A percentile compares a stretch with the other conserved stretches of the same genome.
These are phyloP conservation scores for Eonycteris spelaea DNA, from an alignment of 2,113 vertebrate genomes.

Conservation along the genomic window DNA sequence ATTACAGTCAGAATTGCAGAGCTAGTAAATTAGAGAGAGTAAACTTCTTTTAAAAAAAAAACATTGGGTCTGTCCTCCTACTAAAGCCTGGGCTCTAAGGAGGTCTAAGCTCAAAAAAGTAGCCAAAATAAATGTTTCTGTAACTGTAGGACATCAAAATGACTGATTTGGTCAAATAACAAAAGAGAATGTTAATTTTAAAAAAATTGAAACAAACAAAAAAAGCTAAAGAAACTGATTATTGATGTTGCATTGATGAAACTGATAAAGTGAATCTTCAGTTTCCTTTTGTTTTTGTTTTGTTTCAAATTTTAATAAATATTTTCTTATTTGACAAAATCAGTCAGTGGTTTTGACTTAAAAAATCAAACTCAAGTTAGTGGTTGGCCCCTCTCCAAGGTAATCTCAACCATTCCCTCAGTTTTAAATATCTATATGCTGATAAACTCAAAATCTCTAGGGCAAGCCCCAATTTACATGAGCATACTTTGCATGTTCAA, in stretches of 20 bases:
- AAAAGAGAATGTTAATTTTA: not conserved
- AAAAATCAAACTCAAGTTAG: not conserved
- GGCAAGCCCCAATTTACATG: not conserved
- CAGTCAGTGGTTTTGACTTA: not conserved
- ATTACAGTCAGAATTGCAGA: not conserved
- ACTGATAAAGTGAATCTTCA: not conserved
- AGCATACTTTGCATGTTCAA: not conserved
- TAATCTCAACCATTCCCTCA: not conserved
- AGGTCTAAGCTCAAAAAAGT: not conserved
- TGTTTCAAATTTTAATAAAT: not conserved
- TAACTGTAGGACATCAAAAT: not conserved
- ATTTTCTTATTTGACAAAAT: not conserved
- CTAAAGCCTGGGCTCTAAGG: not conserved
- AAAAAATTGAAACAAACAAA: not conserved
- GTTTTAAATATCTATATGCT: not conserved
- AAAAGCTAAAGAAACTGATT: not conserved
- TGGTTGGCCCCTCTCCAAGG: not conserved
- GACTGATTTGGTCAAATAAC: not conserved
- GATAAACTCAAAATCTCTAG: not conserved
- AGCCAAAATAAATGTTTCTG: not conserved
- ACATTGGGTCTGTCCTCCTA: not conserved
- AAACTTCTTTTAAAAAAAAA: not conserved
- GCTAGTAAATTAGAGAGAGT: not conserved
- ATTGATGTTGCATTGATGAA: not conserved
- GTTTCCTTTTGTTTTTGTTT: not conserved